phyloP scores from a whole-genome alignment of 2,797 vertebrate genomes.

The Pseudocheirus occidentalis region DNA sequence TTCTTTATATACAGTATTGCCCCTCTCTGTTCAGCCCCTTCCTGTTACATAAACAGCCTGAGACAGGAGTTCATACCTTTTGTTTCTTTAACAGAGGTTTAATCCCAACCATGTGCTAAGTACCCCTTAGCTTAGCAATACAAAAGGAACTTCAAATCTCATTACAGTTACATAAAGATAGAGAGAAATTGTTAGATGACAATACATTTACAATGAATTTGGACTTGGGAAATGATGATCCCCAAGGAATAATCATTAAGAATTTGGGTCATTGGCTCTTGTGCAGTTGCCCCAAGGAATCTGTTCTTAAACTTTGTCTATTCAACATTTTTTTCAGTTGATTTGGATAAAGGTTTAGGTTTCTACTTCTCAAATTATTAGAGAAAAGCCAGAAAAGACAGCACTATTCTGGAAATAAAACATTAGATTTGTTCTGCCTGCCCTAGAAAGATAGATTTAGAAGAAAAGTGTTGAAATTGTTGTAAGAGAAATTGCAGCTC shows the following conservation, averaged over 20 bases:
- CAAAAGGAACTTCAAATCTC: no score
- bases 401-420: not conserved
- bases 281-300: not conserved
- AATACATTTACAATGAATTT: not conserved
- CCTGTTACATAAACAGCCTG: no score
- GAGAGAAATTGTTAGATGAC: not conserved
- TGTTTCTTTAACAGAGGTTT: no score
- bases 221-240: not conserved
- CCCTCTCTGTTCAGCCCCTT: no score
- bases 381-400: not conserved
- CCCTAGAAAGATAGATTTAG: not conserved
- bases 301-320: not conserved
- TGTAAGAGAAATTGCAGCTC: not conserved
- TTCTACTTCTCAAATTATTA: not conserved
- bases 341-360: not conserved
- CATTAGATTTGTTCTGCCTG: not conserved
- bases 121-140: no score
- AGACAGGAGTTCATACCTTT: no score
- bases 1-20: no score
- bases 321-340: not conserved
- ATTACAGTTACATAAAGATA: no score
- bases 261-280: not conserved
- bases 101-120: no score
- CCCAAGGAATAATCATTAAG: not conserved
- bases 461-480: not conserved